These are phyloP conservation scores for Autographa pulchrina DNA, from an alignment of 2,888 invertebrate genomes.

Conservation along the genomic window DNA sequence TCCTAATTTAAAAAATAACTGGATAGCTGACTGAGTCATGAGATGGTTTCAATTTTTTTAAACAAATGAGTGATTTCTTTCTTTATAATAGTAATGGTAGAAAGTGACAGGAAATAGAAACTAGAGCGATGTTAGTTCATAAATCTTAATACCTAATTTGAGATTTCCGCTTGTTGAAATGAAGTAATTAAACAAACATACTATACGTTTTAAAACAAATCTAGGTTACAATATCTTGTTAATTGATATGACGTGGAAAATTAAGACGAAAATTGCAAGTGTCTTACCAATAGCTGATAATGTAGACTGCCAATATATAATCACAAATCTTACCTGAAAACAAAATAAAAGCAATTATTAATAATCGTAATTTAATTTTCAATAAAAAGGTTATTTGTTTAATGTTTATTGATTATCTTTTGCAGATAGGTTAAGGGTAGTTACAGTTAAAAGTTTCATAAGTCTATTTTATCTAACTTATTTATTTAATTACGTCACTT, in stretches of 20 bases:
- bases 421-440: too few species aligned
- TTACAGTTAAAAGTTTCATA: too few species aligned
- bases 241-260: too few species aligned
- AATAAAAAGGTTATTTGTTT: too few species aligned
- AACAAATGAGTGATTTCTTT: conserved; percentile 36
- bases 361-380: background rate
- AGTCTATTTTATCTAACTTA: too few species aligned
- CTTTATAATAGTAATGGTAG: conserved; percentile 26
- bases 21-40: conserved; percentile 50
- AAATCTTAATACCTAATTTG: background rate
- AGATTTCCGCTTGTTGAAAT: conserved; percentile 1
- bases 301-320: background rate
- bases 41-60: conserved; percentile 28
- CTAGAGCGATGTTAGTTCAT: background rate
- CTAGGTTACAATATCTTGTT: background rate
- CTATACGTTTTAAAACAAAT: background rate
- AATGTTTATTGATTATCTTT: too few species aligned
- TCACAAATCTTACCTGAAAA: conserved; percentile 39
- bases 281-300: background rate
- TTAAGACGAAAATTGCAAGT: background rate
- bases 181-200: background rate
- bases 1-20: conserved; percentile 60
- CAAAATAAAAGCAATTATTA: conserved; percentile 10
- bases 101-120: conserved; percentile 10
- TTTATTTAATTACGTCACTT: too few species aligned